Evolutionary conservation across 1,140 invertebrate species (phyloP).

Genomic region (Liolophura sinensis): DNA sequence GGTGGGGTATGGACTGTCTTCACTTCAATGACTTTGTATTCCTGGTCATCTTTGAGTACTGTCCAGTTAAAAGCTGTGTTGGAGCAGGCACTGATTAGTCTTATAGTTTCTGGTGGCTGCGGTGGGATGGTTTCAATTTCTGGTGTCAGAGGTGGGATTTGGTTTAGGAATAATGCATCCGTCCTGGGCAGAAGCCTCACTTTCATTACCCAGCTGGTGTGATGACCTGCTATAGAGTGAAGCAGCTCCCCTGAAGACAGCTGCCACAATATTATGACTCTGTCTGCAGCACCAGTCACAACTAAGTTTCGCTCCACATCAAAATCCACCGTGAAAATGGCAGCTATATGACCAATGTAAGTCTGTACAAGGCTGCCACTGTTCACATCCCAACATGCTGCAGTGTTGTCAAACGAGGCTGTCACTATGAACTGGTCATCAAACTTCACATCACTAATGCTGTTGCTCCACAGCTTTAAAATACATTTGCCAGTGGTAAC

Average conservation of each 20-base stretch:
- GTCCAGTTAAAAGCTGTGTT: no score
- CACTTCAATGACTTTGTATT: no score
- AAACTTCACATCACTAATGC: constrained; percentile 38
- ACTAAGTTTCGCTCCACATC: constrained; percentile 91
- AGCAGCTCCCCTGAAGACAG: constrained; percentile 23
- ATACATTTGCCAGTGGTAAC: no score
- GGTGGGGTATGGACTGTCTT: no score
- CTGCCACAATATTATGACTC: constrained; percentile 38
- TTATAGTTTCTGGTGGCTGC: no score
- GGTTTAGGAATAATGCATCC: no score
- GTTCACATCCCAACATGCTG: constrained; percentile 37
- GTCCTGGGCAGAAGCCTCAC: no score
- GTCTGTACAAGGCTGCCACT: constrained; percentile 27
- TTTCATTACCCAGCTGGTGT: no score
- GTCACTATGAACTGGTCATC: constrained; percentile 34
- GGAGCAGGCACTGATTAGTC: no score
- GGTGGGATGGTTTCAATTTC: no score
- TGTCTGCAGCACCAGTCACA: constrained; percentile 66
- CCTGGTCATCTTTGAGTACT: no score
- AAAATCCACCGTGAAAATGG: constrained; percentile 64
- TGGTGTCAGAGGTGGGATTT: no score
- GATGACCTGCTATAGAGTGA: constrained; percentile 6
- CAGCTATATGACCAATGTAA: constrained; percentile 38
- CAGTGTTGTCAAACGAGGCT: constrained; percentile 42
- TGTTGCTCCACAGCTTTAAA: constrained; percentile 9